Evolutionary conservation across 2,888 invertebrate species (phyloP), one percentile per base, ranked within the genome.

Genomic region (Synergus japonicus): DNA sequence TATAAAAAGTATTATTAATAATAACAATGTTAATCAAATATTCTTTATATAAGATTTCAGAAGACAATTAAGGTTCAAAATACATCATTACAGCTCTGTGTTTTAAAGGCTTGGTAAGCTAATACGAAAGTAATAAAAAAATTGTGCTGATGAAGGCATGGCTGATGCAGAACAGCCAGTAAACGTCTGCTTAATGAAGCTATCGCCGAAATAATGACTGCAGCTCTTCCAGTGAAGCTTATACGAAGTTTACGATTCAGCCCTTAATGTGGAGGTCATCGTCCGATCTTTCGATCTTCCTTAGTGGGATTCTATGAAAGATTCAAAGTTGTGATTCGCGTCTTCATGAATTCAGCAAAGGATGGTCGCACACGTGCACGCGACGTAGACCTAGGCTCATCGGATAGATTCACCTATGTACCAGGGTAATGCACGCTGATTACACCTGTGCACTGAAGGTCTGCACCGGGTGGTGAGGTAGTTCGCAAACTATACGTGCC

Each of bases 111-210:
- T 46, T 7, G 46, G 46, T 46, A 46, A 46, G 12, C 49, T 60
- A 22, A 60, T 18, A n/a, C 22, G 18, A 60, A 60, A 60, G 18
- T 18, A 60, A 60, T 60, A 60, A 18, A 18, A 60, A 9, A 60
- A 18, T 60, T 60, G 18, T 8, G 18, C 58, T 18, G 58, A 60
- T 60, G 18, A 60, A 60, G 18, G 18, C 22, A 60, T 60, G 12
- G 12, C 4, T 18, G 60, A 22, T 22, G 60, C 29, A 29, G 29
- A 29, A 29, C 29, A 29, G 2, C 29, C 60, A 60, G 60, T 60
- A 60, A 60, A 60, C 4, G 60, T 60, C 60, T 65, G 65, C 54
- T 65, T 79, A 79, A 79, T 79, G 79, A 79, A 76, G 79, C 64
- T 65, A 76, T 79, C 79, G 41, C 76, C 58, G 58, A 54, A 79